Evolutionary conservation across 2,113 vertebrate species (phyloP).

Genomic region (Osmerus eperlanus): DNA sequence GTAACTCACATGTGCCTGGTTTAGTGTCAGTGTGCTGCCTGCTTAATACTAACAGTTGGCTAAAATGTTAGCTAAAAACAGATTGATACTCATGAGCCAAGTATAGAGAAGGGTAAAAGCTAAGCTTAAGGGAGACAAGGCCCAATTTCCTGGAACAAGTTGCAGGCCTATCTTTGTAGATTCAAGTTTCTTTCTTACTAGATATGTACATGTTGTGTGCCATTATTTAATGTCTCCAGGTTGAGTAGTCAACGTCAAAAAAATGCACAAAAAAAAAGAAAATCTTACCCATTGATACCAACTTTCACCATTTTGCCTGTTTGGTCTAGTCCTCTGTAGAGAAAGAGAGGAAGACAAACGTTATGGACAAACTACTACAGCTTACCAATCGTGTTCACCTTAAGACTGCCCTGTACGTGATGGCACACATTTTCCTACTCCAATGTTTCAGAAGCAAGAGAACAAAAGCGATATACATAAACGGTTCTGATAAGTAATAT

Average conservation of each 20-base stretch:
- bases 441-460: not conserved
- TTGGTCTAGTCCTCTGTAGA: constrained; percentile 67
- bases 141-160: too few species aligned
- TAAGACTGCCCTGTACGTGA: not conserved
- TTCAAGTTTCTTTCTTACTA: too few species aligned
- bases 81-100: too few species aligned
- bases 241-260: not conserved
- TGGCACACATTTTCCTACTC: not conserved
- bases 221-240: too few species aligned
- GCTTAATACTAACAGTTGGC: too few species aligned
- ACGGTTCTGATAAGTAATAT: constrained; percentile 8
- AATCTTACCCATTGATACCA: constrained; percentile 76
- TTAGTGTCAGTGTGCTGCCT: too few species aligned
- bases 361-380: not conserved
- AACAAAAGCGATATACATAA: not conserved
- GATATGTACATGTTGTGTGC: too few species aligned
- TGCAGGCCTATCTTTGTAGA: too few species aligned
- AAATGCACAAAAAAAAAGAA: not conserved
- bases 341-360: not conserved
- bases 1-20: not conserved
- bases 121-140: too few species aligned
- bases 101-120: too few species aligned
- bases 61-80: too few species aligned
- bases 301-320: constrained; percentile 78
- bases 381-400: not conserved